These are phyloP conservation scores for Bedellia somnulentella DNA, from an alignment of 2,888 invertebrate genomes.

Conservation along the genomic window DNA sequence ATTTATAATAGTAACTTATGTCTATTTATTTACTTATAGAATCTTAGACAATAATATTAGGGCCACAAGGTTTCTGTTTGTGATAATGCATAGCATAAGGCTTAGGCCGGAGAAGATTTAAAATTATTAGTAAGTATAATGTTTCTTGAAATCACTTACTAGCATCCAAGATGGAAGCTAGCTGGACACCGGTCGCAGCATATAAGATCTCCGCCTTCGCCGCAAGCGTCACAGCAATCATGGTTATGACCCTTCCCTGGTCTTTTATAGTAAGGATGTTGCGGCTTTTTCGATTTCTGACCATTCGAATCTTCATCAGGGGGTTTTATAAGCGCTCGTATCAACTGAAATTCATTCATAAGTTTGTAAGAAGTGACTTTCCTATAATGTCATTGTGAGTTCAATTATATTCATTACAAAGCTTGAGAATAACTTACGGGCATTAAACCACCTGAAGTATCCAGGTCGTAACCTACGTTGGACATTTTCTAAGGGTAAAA, in stretches of 20 bases:
- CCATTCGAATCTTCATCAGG: slow-evolving; percentile 73
- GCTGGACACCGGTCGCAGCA: slow-evolving; percentile 96
- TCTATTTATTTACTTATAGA: too few species aligned
- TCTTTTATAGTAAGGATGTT: slow-evolving; percentile 82
- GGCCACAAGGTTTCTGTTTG: too few species aligned
- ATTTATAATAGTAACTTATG: too few species aligned
- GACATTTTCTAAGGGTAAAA: slow-evolving; percentile 22
- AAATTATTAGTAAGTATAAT: neutral
- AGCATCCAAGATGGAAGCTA: slow-evolving; percentile 94
- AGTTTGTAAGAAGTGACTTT: slow-evolving; percentile 10
- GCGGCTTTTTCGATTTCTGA: slow-evolving; percentile 63
- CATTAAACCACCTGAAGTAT: slow-evolving; percentile 82
- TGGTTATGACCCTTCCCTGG: slow-evolving; percentile 90
- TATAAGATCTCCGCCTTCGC: slow-evolving; percentile 91
- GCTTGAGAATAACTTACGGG: slow-evolving; percentile 70
- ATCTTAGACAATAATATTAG: too few species aligned
- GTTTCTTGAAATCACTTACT: slow-evolving; percentile 64
- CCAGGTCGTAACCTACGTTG: slow-evolving; percentile 72
- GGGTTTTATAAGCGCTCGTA: slow-evolving; percentile 85
- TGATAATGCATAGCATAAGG: too few species aligned
- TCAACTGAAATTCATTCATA: slow-evolving; percentile 70
- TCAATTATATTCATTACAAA: slow-evolving; percentile 5
- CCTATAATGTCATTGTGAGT: slow-evolving; percentile 12
- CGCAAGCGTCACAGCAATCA: slow-evolving; percentile 92
- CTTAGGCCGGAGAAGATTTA: neutral